A percentile compares a stretch with the other conserved stretches of the same genome.
phyloP scores from a whole-genome alignment of 1,140 invertebrate species.

The Rhyzopertha dominica region DNA sequence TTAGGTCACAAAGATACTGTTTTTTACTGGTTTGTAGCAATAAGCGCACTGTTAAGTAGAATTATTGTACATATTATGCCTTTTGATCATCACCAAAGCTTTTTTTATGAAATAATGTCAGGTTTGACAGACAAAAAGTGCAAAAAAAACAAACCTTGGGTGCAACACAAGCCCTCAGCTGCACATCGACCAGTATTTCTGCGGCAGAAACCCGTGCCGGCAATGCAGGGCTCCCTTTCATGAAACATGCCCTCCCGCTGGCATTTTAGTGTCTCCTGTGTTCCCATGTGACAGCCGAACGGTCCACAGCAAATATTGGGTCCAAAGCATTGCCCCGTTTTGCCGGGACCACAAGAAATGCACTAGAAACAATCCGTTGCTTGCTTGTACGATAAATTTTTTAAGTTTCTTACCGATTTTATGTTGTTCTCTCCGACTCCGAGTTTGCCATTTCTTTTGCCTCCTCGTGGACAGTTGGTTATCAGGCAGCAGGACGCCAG shows the following conservation, averaged over 20 bases:
- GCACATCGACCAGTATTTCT: slow-evolving; percentile 51
- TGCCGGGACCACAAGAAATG: slow-evolving; percentile 47
- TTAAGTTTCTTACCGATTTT: slow-evolving; percentile 35
- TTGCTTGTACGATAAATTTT: slow-evolving; percentile 8
- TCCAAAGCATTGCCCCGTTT: slow-evolving; percentile 51
- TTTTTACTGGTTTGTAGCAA: slow-evolving; percentile 3
- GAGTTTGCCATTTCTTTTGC: slow-evolving; percentile 47
- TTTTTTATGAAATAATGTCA: not conserved
- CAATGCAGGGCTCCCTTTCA: slow-evolving; percentile 48
- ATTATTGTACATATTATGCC: slow-evolving; percentile 4
- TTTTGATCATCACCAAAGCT: slow-evolving; percentile 2
- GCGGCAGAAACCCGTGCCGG: slow-evolving; percentile 49
- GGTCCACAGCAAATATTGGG: slow-evolving; percentile 51
- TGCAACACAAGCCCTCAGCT: slow-evolving; percentile 50
- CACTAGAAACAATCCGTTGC: slow-evolving; percentile 41
- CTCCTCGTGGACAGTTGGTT: slow-evolving; percentile 52
- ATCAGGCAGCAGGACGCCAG: slow-evolving; percentile 48
- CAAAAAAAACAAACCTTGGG: slow-evolving; percentile 45
- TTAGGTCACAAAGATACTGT: slow-evolving; percentile 1
- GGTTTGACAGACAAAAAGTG: slow-evolving; percentile 4
- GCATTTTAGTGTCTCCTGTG: slow-evolving; percentile 48
- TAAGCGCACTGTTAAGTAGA: slow-evolving; percentile 2
- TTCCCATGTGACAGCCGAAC: slow-evolving; percentile 51
- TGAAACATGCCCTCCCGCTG: slow-evolving; percentile 42
- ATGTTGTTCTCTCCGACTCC: slow-evolving; percentile 34